Conservation (phyloP, 1,140 invertebrate genomes). For the Chelonus insularis region DNA sequence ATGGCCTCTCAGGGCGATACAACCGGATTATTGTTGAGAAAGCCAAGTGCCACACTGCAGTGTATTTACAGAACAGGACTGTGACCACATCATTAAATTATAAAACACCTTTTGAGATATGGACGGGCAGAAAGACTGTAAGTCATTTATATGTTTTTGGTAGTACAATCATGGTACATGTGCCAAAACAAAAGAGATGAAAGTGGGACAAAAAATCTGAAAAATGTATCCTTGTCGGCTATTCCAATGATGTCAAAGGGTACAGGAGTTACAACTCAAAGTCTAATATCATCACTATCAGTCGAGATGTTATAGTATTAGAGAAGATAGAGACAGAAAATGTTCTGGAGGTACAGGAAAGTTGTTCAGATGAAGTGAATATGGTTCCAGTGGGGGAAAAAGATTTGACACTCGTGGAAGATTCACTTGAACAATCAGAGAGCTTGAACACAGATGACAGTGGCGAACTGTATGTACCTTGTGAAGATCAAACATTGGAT, state of each 20-base stretch:
- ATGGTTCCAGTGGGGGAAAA: neutral
- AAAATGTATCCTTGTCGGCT: conserved; percentile 41
- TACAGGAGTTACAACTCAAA: conserved; percentile 30
- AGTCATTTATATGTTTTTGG: conserved; percentile 48
- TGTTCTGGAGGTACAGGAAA: too few relatives aligned
- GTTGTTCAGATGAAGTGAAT: neutral
- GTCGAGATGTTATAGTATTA: neutral
- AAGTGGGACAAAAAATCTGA: conserved; percentile 40
- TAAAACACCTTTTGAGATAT: conserved; percentile 32
- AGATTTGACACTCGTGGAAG: neutral
- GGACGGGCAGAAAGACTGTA: conserved; percentile 35
- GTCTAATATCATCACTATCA: neutral
- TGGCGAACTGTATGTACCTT: neutral
- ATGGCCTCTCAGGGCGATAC: conserved; percentile 46
- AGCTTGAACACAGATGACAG: neutral
- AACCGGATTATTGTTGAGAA: conserved; percentile 27
- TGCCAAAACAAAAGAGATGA: conserved; percentile 36
- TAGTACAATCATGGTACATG: conserved; percentile 35
- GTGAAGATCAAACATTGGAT: neutral
- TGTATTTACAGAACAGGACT: neutral
- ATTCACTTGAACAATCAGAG: neutral
- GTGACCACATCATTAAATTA: neutral
- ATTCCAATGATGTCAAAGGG: conserved; percentile 40
- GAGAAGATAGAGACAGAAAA: neutral
- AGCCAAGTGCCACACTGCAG: neutral